phyloP scores from a whole-genome alignment of 1,140 invertebrate genomes.

The Thalassaphorura encarpata region DNA sequence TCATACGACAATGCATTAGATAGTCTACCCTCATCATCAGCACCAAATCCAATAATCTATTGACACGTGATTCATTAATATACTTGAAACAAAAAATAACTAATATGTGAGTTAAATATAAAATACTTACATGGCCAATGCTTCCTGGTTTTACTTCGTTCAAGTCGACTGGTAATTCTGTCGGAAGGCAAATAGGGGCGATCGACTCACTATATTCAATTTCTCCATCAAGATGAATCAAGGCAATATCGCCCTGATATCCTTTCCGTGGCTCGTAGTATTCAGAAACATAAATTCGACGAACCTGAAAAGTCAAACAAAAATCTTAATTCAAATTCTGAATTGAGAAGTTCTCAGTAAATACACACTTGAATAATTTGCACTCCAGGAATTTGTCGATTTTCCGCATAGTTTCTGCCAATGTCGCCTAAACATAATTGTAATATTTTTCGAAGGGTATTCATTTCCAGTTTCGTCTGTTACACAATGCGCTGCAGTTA shows the following conservation, averaged over 20 bases:
- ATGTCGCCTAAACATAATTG: no score
- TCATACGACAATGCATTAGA: neutral
- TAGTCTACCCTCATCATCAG: neutral
- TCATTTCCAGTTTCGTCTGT: no score
- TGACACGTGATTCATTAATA: neutral
- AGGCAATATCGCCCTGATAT: neutral
- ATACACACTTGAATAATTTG: no score
- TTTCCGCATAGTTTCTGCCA: no score
- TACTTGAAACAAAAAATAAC: neutral
- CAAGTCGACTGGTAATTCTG: neutral
- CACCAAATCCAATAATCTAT: slow-evolving; percentile 1
- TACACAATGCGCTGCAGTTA: no score
- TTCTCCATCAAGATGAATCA: neutral
- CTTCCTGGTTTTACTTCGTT: neutral
- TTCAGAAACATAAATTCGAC: neutral
- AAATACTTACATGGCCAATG: neutral
- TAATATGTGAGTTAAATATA: no score
- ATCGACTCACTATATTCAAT: slow-evolving; percentile 1
- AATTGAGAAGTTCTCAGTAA: no score
- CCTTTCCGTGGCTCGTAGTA: neutral
- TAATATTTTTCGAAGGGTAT: no score
- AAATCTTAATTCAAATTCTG: no score
- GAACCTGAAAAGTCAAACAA: slow-evolving; percentile 1
- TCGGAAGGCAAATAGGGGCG: neutral
- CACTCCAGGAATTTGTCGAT: no score